A percentile compares a stretch with the other conserved stretches of the same genome.
Conservation (phyloP, 2,797 vertebrate genomes). For the Chrysocyon brachyurus region DNA sequence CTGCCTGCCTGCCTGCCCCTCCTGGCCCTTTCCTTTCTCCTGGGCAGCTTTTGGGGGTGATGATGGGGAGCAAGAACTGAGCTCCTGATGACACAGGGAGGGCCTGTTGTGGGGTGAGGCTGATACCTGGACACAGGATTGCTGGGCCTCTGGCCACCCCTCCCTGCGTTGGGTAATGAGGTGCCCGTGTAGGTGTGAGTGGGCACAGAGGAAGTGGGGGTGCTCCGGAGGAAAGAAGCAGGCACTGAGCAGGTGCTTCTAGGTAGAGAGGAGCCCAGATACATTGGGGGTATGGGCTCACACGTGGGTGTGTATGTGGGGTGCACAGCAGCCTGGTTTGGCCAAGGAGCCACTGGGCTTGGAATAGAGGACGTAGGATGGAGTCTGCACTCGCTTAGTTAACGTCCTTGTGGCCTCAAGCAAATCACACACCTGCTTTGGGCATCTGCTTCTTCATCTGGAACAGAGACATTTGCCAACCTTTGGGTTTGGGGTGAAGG, state of each 20-base stretch:
- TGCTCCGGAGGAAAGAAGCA: background rate
- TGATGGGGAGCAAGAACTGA: background rate
- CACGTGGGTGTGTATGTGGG: background rate
- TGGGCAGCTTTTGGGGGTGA: background rate
- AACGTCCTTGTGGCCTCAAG: background rate
- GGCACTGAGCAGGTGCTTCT: background rate
- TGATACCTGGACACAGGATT: background rate
- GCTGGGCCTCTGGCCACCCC: background rate
- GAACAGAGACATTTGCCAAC: background rate
- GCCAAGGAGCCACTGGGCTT: background rate
- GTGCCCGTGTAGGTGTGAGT: background rate
- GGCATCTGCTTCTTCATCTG: background rate
- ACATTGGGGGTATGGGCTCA: fast-evolving
- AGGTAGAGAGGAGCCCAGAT: background rate
- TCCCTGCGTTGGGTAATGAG: background rate
- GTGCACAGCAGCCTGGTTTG: background rate
- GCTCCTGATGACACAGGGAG: background rate
- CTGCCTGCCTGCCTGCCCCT: background rate
- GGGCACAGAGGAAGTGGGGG: background rate
- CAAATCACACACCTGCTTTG: background rate
- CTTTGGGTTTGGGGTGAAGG: background rate
- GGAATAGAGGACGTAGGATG: background rate
- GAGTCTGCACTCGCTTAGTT: background rate
- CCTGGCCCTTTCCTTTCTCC: background rate
- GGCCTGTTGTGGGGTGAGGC: background rate